Evolutionary conservation across 2,797 vertebrate species (phyloP), one percentile per base, ranked within the genome.

Genomic region (Gallinago solitaria): DNA sequence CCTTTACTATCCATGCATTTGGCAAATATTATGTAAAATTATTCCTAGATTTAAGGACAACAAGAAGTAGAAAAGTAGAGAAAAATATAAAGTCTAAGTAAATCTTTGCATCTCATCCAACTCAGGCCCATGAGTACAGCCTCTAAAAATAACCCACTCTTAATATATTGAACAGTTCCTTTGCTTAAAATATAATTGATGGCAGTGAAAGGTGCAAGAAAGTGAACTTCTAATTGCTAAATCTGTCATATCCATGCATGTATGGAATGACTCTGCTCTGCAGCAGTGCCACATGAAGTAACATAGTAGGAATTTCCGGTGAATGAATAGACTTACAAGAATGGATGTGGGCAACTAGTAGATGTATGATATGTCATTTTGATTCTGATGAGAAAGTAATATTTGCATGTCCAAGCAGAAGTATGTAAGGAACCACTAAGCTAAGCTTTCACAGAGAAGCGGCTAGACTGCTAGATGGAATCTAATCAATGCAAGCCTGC

Each of bases 401-500:
- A 84, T 83, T 92, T 48, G 35, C 69, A 61, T 50, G 83, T 85
- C 73, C 65, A 71, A 63, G 89, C 24, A 80, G 83, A 87, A 90
- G 37, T 53, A 82, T 70, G 82, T 64, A n/a, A 89, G 70, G 50
- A 75, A 64, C 51, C 64, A 19, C 73, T 69, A 30, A 78, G 61
- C 59, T 74, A 65, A 54, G 45, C 88, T 96, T 94, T 95, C 92
- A 83, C 37, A 47, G 91, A 88, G 93, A 89, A 87, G 80, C 86
- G 92, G 57, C 93, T 92, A 83, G 53, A 54, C 81, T 88, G 64
- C 78, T 93, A 86, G 80, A 85, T 94, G 94, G 96, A 96, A 97
- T 94, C 80, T 84, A 64, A 96, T 85, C 94, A 96, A 94, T 92
- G 96, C 87, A 93, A 86, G 90, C 78, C 71, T 95, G 73, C 95